phyloP scores from a whole-genome alignment of 92 coral and sea anemone genomes.

The Montipora capitata region DNA sequence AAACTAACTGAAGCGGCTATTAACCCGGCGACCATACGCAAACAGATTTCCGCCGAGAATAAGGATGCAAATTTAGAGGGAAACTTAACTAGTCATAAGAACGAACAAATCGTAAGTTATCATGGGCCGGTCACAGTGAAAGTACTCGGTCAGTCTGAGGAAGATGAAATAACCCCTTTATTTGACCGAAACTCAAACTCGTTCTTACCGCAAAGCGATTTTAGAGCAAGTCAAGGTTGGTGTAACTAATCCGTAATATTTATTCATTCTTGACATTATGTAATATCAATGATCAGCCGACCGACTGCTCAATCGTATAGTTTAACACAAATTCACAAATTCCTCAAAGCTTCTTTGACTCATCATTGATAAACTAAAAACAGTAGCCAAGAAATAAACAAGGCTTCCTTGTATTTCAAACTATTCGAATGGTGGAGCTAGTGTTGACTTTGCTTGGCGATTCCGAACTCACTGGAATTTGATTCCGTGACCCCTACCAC shows the following conservation, averaged over 20 bases:
- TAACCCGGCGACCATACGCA: background rate
- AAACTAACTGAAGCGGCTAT: too few relatives aligned
- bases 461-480: background rate
- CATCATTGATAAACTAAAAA: background rate
- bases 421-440: background rate
- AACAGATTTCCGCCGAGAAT: background rate
- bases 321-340: too few relatives aligned
- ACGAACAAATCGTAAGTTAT: too few relatives aligned
- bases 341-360: background rate
- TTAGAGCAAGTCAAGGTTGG: background rate
- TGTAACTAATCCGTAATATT: background rate
- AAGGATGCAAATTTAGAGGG: too few relatives aligned
- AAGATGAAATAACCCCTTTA: too few relatives aligned
- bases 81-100: too few relatives aligned
- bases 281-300: background rate
- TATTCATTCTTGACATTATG: background rate
- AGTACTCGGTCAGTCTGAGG: too few relatives aligned
- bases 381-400: background rate
- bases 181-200: too few relatives aligned
- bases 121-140: too few relatives aligned
- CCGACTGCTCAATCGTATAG: background rate
- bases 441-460: background rate
- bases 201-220: too few relatives aligned
- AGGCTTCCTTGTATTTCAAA: background rate
- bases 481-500: background rate